A percentile compares a stretch with the other conserved stretches of the same genome.
Evolutionary conservation across 2,888 invertebrate genomes (phyloP).

Genomic region (Diarsia dahlii): DNA sequence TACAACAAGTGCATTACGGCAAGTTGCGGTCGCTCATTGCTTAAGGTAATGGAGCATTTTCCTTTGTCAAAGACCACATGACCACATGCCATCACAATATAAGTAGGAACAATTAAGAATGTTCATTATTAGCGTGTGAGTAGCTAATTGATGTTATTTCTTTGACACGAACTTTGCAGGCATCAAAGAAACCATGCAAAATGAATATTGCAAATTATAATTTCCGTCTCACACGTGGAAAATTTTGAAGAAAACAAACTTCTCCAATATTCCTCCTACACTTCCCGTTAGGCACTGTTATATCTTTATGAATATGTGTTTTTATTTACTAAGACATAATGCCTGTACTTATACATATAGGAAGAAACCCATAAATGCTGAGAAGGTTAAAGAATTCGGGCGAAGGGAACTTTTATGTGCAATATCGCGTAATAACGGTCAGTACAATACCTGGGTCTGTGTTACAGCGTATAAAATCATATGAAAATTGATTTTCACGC

Average conservation of each 20-base stretch:
- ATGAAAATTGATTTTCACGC: constrained; percentile 69
- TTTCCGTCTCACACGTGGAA: constrained; percentile 7
- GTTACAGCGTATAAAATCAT: constrained; percentile 44
- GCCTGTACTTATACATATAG: constrained; percentile 4
- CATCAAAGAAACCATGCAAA: constrained; percentile 30
- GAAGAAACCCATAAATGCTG: constrained; percentile 41
- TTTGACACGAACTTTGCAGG: constrained; percentile 8
- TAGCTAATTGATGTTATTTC: neutral
- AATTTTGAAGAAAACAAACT: constrained; percentile 24
- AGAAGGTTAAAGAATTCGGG: constrained; percentile 53
- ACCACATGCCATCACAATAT: neutral
- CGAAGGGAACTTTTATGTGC: constrained; percentile 40
- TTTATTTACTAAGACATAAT: constrained; percentile 28
- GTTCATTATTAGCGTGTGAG: neutral
- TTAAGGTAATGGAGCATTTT: neutral
- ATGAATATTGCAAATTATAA: constrained; percentile 22
- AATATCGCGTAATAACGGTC: constrained; percentile 45
- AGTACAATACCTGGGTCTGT: constrained; percentile 40
- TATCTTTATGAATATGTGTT: constrained; percentile 5
- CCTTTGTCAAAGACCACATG: neutral
- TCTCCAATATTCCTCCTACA: neutral
- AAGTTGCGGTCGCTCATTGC: constrained; percentile 8
- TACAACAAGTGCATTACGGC: neutral
- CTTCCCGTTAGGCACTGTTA: constrained; percentile 2
- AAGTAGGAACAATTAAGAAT: neutral